Base-by-base conservation (phyloP, 1,140 invertebrate species). In the Brachionus calyciflorus region DNA sequence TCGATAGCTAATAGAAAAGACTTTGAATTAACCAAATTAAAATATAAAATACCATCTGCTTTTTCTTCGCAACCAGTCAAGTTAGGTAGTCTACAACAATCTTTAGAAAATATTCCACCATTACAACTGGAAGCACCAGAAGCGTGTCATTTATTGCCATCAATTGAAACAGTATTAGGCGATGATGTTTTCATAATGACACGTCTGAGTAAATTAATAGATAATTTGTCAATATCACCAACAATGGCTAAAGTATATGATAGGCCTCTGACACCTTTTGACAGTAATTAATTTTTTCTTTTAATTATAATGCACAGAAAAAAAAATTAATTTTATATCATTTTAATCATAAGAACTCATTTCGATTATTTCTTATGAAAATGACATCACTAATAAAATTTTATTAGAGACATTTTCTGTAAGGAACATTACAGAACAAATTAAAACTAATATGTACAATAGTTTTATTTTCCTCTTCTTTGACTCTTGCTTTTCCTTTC, bases 121-220 rank as follows among this genome's bases (percentile, higher is more conserved):
- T 80, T 83, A 48, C 79, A 80, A 63, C 78, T 85, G 30, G 84
- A 85, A 51, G 78, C 80, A 2, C 81, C 83, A 12, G 84, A 85
- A 68, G 83, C 80, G 9, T 83, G 82, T 48, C 83, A 84, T 75
- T 75, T 85, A n/a, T 82, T 84, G 68, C 81, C 82, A 24, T 82
- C 79, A 77, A 77, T 80, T 5, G 83, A 84, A 83, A 83, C 83
- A n/a, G 69, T 83, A 49, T 78, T 84, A n/a, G 83, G 83, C 46
- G 83, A 84, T 80, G 84, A 85, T 77, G 82, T 84, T 80, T 85
- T 84, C 76, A 79, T 85, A 4, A 84, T 83, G 68, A 84, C 82
- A 14, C 78, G 83, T 53, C 80, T 85, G 1, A 85, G 84, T 77
- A 82, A 81, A 78, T 78, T 85, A 2, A 83, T 82, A 80, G 84